Percentiles rank a stretch among this genome's conserved stretches.
phyloP scores from a whole-genome alignment of 1,140 invertebrate species.

The Uloborus diversus region DNA sequence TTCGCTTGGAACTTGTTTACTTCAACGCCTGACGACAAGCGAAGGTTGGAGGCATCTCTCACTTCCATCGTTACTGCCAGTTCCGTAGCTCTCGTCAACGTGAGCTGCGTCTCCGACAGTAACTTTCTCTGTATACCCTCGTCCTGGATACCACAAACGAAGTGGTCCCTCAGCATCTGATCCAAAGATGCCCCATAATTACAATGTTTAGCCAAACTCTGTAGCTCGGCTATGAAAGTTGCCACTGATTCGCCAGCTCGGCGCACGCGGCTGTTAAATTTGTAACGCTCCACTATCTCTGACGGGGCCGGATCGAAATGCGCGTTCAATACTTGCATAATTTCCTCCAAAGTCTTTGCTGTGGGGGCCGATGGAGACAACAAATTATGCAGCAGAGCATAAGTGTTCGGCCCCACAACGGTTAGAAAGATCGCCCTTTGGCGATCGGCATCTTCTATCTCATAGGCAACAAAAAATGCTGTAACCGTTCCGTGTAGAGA shows the following conservation, averaged over 20 bases:
- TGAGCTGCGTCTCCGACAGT: too few relatives aligned
- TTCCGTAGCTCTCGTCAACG: too few relatives aligned
- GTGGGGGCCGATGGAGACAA: too few relatives aligned
- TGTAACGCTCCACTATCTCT: not conserved
- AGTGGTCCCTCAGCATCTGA: not conserved
- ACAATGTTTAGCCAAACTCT: slow-evolving; percentile 7
- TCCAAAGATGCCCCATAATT: slow-evolving; percentile 15
- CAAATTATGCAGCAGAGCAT: not conserved
- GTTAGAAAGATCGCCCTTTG: not conserved
- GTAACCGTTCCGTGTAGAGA: not conserved
- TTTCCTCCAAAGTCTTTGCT: not conserved
- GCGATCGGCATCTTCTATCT: not conserved
- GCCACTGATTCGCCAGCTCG: not conserved
- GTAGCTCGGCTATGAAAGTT: too few relatives aligned
- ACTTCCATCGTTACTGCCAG: too few relatives aligned
- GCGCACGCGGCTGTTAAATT: not conserved
- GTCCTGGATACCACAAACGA: not conserved
- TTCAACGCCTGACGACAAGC: too few relatives aligned
- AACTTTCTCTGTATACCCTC: not conserved
- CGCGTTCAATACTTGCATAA: not conserved
- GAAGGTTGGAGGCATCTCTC: too few relatives aligned
- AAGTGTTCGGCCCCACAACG: not conserved
- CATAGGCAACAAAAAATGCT: not conserved
- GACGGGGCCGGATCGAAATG: not conserved
- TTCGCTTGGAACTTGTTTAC: too few relatives aligned